Evolutionary conservation across 2,113 vertebrate species (phyloP), one percentile per base, ranked within the genome.

Genomic region (Alectura lathami): DNA sequence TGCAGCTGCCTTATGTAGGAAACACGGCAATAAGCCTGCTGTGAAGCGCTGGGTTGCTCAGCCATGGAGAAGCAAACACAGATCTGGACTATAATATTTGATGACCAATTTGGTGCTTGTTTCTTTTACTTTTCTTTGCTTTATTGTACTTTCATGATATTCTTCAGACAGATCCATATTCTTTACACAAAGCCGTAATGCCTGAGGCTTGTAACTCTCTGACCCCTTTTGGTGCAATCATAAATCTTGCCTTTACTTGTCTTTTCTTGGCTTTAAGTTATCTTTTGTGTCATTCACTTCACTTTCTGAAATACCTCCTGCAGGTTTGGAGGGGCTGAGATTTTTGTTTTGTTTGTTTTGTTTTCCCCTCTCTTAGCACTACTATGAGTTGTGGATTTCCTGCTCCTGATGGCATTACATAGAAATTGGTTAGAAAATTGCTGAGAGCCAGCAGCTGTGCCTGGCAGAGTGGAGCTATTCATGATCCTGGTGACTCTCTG

Each of bases 161-260:
- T 94, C 79, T 56, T 94, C 22, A 27, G 64, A 86, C 38, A 80
- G 20, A 94, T 88, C 68, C 72, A 75, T 89, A 96, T 86, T 83
- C 85, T 91, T 91, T 87, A 90, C 59, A 72, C 17, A 88, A 60
- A 88, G 75, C 43, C 34, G 9, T 92, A 75, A n/a, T 53, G 88
- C 82, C 85, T 95, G 68, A 92, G 91, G 80, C 90, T 78, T 74
- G 26, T 88, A 93, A 48, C 82, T 64, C 32, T 36, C 38, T 63
- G 75, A 77, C 87, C 75, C 62, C 47, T 87, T 67, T 74, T 5
- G 1, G 26, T 18, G 40, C 29, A 86, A 56, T 56, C 63, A 91
- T 93, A 86, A 91, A 95, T 93, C 68, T 67, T 80, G 34, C 9
- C 36, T 89, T 91, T 83, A 81, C 63, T 36, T 97, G 54, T 83